A percentile compares a stretch with the other conserved stretches of the same genome.
These are phyloP conservation scores for Trissolcus basalis DNA, from an alignment of 1,140 invertebrate genomes.

Conservation along the genomic window DNA sequence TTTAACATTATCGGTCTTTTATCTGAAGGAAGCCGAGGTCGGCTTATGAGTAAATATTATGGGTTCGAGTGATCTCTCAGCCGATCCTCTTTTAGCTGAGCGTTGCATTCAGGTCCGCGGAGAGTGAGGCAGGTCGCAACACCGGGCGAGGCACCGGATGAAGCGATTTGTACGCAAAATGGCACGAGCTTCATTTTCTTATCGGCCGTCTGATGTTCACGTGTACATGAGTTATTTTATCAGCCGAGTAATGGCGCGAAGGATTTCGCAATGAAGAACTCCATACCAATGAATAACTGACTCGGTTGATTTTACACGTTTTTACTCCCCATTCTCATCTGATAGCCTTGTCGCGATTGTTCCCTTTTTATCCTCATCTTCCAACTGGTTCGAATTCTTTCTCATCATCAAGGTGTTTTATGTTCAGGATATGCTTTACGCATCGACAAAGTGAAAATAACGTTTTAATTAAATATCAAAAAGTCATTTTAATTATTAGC, in stretches of 20 bases:
- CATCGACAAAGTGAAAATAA: too few species aligned
- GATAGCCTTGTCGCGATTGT: conserved; percentile 36
- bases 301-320: conserved; percentile 36
- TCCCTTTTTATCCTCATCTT: conserved; percentile 20
- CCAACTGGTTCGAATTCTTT: background rate
- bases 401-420: too few species aligned
- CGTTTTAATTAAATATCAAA: too few species aligned
- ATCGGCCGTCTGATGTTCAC: conserved; percentile 52
- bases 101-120: conserved; percentile 40
- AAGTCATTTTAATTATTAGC: too few species aligned
- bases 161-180: conserved; percentile 59
- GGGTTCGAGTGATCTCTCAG: conserved; percentile 51
- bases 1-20: conserved; percentile 29
- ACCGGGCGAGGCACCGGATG: conserved; percentile 52
- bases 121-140: conserved; percentile 50
- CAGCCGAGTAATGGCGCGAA: conserved; percentile 51
- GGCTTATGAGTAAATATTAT: conserved; percentile 44
- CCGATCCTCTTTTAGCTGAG: conserved; percentile 7
- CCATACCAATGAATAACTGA: conserved; percentile 56
- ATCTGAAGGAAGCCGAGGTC: conserved; percentile 36
- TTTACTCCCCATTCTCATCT: conserved; percentile 31
- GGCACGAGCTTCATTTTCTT: conserved; percentile 56
- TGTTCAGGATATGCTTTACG: too few species aligned
- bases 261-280: conserved; percentile 59
- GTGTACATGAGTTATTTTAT: conserved; percentile 47